Percentiles rank a stretch among this genome's conserved stretches.
phyloP scores from a whole-genome alignment of 2,797 vertebrate species.

The Phylloscopus collybita region DNA sequence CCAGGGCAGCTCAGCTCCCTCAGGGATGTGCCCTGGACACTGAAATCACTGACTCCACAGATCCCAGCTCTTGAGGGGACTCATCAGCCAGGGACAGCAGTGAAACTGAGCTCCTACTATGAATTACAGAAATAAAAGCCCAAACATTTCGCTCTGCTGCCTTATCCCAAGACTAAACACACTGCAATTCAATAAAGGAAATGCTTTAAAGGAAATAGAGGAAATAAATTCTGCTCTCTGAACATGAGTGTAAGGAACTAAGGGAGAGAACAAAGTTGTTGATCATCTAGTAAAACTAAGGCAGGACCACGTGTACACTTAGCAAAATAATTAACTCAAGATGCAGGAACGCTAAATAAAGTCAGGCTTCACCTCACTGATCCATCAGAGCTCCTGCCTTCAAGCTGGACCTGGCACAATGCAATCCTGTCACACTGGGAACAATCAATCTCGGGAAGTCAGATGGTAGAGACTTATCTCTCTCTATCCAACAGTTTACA shows the following conservation, averaged over 20 bases:
- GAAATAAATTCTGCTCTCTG: background rate
- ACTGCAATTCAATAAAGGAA: background rate
- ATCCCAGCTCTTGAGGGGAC: background rate
- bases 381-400: background rate
- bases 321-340: background rate
- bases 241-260: background rate
- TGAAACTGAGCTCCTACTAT: background rate
- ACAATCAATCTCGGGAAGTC: background rate
- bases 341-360: background rate
- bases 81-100: accelerated
- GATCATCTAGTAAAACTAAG: background rate
- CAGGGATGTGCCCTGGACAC: background rate
- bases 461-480: background rate
- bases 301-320: accelerated
- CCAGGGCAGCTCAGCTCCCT: background rate
- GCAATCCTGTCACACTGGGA: background rate
- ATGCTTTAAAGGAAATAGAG: too few species aligned
- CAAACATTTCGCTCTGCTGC: background rate
- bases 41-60: background rate
- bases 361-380: background rate
- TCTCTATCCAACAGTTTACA: background rate
- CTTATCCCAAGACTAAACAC: background rate
- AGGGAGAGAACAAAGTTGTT: background rate
- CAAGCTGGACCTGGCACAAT: background rate
- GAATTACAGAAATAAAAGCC: background rate